Base-by-base conservation (phyloP, 2,113 vertebrate species). In the Aegotheles bennettii region DNA sequence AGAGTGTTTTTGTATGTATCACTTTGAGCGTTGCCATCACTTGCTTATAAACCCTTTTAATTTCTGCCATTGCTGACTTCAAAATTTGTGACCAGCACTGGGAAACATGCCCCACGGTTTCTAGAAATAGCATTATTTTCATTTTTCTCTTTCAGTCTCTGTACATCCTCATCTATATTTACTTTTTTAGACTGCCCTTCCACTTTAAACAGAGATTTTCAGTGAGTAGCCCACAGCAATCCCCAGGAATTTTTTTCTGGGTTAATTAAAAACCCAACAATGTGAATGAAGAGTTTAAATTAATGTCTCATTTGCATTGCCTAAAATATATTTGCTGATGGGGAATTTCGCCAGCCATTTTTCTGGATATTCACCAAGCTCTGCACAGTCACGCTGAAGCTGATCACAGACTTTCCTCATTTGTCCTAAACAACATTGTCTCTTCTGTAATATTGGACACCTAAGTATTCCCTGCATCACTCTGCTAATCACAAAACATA, bases 231-330 rank as follows among this genome's bases (percentile, higher is more conserved):
- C 94, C 95, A 92, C 86, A 96, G 94, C 94, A 84, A 90, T 95
- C 82, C 92, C 90, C 84, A 79, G 93, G 92, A 96, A 40, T 87
- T 94, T 96, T 95, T n/a, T 90, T 77, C 56, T 90, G 57, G 45
- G 65, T 95, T 97, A 96, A 96, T 95, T 96, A 96, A 94, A 95
- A 94, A 64, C 36, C 56, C 93, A 94, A 73, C 73, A 94, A 87
- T 90, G 78, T 83, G 93, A 91, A 76, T 64, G 92, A 96, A 79
- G 84, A 89, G 64, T 96, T 95, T 90, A 92, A 94, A 84, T 95
- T 84, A 87, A 75, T 89, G 64, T 90, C 93, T 92, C 65, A 78
- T 96, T 96, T 96, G 90, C 90, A 96, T 96, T 94, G 78, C 86
- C 73, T 69, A 76, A 89, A 95, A 93, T 94, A 78, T 69, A 93